Evolutionary conservation across 2,888 invertebrate species (phyloP), one percentile per base, ranked within the genome.

Genomic region (Rhyacophila evoluta): DNA sequence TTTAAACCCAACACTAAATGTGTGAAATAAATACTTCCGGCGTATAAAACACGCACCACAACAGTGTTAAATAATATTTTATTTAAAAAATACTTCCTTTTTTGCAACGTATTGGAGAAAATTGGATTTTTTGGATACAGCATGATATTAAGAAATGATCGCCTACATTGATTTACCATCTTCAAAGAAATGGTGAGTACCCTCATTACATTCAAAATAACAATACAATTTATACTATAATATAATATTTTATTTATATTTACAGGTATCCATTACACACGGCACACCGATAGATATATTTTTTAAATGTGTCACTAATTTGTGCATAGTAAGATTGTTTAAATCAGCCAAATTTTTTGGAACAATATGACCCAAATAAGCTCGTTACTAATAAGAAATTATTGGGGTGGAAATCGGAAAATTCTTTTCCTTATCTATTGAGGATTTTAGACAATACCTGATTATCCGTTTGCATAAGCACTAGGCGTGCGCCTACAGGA

Each of bases 61-160:
- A 25, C 55, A 55, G 55, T 55, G 55, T 6, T 55, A 55, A 55
- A 55, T 55, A 55, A 19, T 55, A 19, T 55, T 55, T 55, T 55
- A 55, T 8, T 25, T 55, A 55, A 55, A 55, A 25, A 55, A 55
- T 55, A 55, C 55, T 1, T 12, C 19, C 10, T 55, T 19, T 55
- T 55, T 55, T 25, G 19, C 25, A 55, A 55, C 55, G 55, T 55
- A 55, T 25, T 55, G 55, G 19, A 55, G 55, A 10, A 55, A 55
- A 55, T 5, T 55, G 8, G 10, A 19, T 55, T 55, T 55, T 55
- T 55, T 55, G 15, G 19, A 55, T 55, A 55, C 55, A 55, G 55
- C 55, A 55, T 55, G 55, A 55, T 55, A 55, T 55, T 55, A 55
- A 55, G 55, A 55, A 55, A 55, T 55, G 55, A 55, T 55, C 55